phyloP scores from a whole-genome alignment of 2,888 invertebrate genomes.

The Autographa pulchrina region DNA sequence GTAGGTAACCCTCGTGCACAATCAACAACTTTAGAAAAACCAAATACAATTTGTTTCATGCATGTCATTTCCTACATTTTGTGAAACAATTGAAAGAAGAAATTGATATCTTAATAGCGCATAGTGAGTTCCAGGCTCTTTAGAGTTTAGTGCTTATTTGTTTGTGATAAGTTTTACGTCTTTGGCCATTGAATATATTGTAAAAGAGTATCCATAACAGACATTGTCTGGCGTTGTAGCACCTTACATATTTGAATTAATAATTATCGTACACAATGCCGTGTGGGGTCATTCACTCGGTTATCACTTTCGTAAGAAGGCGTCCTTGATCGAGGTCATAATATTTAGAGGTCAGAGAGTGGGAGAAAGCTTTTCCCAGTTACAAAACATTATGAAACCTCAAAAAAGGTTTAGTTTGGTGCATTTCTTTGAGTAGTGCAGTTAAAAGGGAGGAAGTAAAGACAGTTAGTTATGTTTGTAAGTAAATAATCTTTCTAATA shows the following conservation, averaged over 20 bases:
- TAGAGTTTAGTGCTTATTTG: too few species aligned
- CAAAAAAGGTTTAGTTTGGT: constrained; percentile 48
- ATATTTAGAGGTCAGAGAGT: constrained; percentile 47
- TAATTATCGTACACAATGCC: constrained; percentile 15
- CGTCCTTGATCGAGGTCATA: constrained; percentile 55
- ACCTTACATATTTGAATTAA: not conserved
- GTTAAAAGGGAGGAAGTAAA: constrained; percentile 25
- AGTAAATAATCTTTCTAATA: constrained; percentile 32
- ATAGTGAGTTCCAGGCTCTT: too few species aligned
- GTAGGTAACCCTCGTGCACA: too few species aligned
- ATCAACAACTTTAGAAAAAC: too few species aligned
- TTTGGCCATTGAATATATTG: too few species aligned
- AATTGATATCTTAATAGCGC: too few species aligned
- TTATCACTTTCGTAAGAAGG: constrained; percentile 39
- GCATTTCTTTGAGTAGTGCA: constrained; percentile 42
- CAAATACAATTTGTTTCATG: too few species aligned
- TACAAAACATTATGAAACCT: constrained; percentile 50
- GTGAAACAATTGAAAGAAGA: too few species aligned
- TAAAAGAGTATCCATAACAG: not conserved
- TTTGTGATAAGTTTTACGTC: too few species aligned
- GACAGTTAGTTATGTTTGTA: constrained; percentile 37
- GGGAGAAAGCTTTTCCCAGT: constrained; percentile 60
- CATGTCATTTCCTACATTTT: too few species aligned
- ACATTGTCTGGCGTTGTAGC: not conserved
- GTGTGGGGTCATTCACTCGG: constrained; percentile 54